phyloP scores from a whole-genome alignment of 1,140 invertebrate species.

The Drosophila mayri region DNA sequence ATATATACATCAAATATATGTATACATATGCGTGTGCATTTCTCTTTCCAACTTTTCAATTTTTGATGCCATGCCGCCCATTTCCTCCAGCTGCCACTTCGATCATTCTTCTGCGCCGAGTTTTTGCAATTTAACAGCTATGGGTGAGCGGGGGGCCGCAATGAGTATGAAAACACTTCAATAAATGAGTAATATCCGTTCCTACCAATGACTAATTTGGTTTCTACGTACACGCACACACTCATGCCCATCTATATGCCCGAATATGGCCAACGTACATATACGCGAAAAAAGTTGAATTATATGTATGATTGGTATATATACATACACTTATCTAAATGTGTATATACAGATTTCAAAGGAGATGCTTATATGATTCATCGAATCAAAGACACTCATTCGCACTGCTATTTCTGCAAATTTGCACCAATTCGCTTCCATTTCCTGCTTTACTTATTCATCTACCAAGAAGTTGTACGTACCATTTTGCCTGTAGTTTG shows the following conservation, averaged over 20 bases:
- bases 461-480: conserved; percentile 20
- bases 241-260: conserved; percentile 31
- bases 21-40: conserved; percentile 40
- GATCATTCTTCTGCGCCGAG: conserved; percentile 13
- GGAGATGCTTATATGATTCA: conserved; percentile 57
- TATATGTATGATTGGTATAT: conserved; percentile 52
- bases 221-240: conserved; percentile 47
- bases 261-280: conserved; percentile 52
- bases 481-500: conserved; percentile 50
- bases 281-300: conserved; percentile 34
- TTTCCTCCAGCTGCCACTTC: conserved; percentile 40
- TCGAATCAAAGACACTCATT: conserved; percentile 39
- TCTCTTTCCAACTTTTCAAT: conserved; percentile 44
- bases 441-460: background rate
- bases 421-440: background rate
- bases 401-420: conserved; percentile 10
- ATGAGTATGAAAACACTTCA: conserved; percentile 42
- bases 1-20: conserved; percentile 41
- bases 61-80: conserved; percentile 30
- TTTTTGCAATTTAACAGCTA: conserved; percentile 34
- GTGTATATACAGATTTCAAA: conserved; percentile 58
- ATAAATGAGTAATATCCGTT: conserved; percentile 62
- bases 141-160: conserved; percentile 14
- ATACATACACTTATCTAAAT: conserved; percentile 52
- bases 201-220: conserved; percentile 54